Evolutionary conservation across 2,888 invertebrate species (phyloP).

Genomic region (Tenthredo amoena): DNA sequence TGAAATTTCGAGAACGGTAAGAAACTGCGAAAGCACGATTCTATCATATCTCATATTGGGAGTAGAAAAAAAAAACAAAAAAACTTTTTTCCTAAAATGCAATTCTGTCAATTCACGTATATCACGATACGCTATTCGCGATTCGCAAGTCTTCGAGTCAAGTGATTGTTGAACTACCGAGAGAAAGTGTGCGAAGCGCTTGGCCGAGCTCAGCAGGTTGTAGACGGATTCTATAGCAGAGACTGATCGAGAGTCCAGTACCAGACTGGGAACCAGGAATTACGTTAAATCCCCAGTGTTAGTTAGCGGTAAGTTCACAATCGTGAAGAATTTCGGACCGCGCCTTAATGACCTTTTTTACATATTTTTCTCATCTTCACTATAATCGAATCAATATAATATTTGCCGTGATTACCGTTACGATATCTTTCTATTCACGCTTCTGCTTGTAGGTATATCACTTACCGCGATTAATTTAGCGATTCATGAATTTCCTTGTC

Average conservation of each 20-base stretch:
- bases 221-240: background rate
- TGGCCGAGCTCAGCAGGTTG: conserved; percentile 21
- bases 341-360: background rate
- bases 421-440: background rate
- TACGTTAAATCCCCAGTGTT: background rate
- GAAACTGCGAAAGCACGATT: background rate
- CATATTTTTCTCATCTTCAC: background rate
- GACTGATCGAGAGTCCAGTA: background rate
- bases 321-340: background rate
- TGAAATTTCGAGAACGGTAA: background rate
- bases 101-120: background rate
- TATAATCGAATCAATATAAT: background rate
- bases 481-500: conserved; percentile 22
- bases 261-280: conserved; percentile 3
- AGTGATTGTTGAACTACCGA: conserved; percentile 47
- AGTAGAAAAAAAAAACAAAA: background rate
- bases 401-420: background rate
- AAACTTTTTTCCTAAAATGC: background rate
- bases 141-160: background rate
- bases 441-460: background rate
- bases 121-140: conserved; percentile 13
- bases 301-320: background rate
- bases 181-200: conserved; percentile 44
- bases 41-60: background rate
- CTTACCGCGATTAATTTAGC: background rate